Percentiles rank a stretch among this genome's conserved stretches.
These are phyloP conservation scores for Geopemphigus sp. DNA, from an alignment of 1,140 invertebrate species.

Conservation along the genomic window DNA sequence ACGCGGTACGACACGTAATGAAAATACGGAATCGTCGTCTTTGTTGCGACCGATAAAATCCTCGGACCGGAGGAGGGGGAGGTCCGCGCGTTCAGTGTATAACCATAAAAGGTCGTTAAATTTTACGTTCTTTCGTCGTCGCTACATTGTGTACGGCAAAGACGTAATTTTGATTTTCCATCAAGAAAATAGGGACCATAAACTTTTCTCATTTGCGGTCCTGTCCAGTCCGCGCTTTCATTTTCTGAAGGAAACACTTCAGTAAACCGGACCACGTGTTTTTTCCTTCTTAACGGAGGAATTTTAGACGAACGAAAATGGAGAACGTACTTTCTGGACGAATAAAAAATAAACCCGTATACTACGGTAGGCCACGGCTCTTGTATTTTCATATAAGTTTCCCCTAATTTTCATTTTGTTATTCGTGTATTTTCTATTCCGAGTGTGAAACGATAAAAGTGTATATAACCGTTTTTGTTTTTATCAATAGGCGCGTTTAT, in stretches of 20 bases:
- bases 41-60: constrained; percentile 15
- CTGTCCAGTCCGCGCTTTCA: not conserved
- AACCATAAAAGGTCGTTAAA: constrained; percentile 35
- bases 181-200: constrained; percentile 12
- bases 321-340: too few relatives aligned
- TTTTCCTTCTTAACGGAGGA: not conserved
- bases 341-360: too few relatives aligned
- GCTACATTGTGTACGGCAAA: not conserved
- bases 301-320: not conserved
- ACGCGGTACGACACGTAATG: constrained; percentile 31
- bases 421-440: not conserved
- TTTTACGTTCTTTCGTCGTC: constrained; percentile 23
- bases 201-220: constrained; percentile 21
- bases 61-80: too few relatives aligned
- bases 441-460: too few relatives aligned
- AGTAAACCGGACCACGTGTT: not conserved
- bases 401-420: constrained; percentile 2
- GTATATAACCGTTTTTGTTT: too few relatives aligned
- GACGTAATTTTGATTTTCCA: constrained; percentile 44
- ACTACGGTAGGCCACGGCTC: too few relatives aligned
- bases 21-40: constrained; percentile 14
- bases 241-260: not conserved
- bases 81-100: not conserved
- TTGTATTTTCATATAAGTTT: not conserved
- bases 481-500: too few relatives aligned